phyloP scores from a whole-genome alignment of 2,113 vertebrate species.

The Orientallactaga bullata region DNA sequence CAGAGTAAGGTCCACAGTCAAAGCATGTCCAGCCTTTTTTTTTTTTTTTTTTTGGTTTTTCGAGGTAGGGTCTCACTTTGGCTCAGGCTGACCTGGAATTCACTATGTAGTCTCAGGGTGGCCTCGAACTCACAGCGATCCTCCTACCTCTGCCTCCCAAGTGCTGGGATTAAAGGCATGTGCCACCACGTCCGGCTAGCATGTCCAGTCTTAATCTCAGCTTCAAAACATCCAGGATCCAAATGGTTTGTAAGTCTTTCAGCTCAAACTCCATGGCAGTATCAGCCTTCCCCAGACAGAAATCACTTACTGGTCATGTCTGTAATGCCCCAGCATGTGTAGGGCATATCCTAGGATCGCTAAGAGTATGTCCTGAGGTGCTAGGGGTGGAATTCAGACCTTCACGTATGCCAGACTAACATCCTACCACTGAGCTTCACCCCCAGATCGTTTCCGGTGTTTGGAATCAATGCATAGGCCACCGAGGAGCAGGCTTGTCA shows the following conservation, averaged over 20 bases:
- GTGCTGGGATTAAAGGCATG: no score
- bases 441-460: not conserved
- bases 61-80: no score
- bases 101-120: no score
- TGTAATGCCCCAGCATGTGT: no score
- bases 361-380: not conserved
- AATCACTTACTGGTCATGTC: slow-evolving; percentile 8
- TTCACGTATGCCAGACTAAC: not conserved
- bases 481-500: not conserved
- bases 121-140: no score
- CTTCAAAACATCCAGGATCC: not conserved
- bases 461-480: not conserved
- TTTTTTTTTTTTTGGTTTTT: no score
- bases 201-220: not conserved
- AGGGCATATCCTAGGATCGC: no score
- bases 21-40: slow-evolving; percentile 11
- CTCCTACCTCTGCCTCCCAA: no score
- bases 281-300: not conserved
- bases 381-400: not conserved
- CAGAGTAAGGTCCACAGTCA: not conserved
- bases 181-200: no score
- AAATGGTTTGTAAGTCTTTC: not conserved
- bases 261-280: not conserved
- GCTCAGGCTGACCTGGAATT: no score
- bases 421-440: not conserved